Percentiles rank a stretch among this genome's conserved stretches.
phyloP scores from a whole-genome alignment of 2,888 invertebrate genomes.

The Netelia inedita region DNA sequence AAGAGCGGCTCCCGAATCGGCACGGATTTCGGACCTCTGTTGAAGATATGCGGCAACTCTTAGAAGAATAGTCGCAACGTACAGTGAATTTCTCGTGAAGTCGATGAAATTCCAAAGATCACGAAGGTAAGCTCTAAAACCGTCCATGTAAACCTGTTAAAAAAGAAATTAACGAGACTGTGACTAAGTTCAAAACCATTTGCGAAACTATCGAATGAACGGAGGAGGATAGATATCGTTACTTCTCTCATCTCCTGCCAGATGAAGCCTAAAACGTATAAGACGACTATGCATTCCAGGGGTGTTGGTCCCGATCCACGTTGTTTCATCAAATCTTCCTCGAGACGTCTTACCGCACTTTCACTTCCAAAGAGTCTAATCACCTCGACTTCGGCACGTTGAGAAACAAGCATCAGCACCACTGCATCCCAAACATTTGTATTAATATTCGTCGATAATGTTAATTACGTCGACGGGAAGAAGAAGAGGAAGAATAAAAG shows the following conservation, averaged over 20 bases:
- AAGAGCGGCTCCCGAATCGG: constrained; percentile 90
- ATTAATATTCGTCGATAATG: background rate
- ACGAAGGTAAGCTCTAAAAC: constrained; percentile 93
- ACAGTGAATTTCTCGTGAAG: constrained; percentile 95
- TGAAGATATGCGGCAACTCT: constrained; percentile 91
- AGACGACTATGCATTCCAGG: constrained; percentile 92
- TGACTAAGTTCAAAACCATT: background rate
- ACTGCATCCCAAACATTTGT: constrained; percentile 87
- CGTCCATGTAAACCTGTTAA: constrained; percentile 91
- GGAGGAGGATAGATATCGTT: background rate
- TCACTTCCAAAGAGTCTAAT: constrained; percentile 91
- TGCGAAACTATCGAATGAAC: background rate
- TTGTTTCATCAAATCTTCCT: constrained; percentile 89
- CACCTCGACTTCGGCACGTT: constrained; percentile 93
- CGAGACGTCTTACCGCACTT: constrained; percentile 88
- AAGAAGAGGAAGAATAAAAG: constrained; percentile 23
- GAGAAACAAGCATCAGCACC: constrained; percentile 96
- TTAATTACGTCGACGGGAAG: background rate
- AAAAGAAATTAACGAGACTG: background rate
- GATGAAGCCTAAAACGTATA: constrained; percentile 95
- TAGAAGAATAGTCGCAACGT: constrained; percentile 90
- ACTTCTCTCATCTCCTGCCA: constrained; percentile 96
- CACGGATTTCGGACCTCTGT: constrained; percentile 89
- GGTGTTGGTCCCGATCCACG: constrained; percentile 94
- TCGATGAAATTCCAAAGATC: constrained; percentile 99